Evolutionary conservation across 2,888 invertebrate genomes (phyloP).

Genomic region (Drosophila quinaria): DNA sequence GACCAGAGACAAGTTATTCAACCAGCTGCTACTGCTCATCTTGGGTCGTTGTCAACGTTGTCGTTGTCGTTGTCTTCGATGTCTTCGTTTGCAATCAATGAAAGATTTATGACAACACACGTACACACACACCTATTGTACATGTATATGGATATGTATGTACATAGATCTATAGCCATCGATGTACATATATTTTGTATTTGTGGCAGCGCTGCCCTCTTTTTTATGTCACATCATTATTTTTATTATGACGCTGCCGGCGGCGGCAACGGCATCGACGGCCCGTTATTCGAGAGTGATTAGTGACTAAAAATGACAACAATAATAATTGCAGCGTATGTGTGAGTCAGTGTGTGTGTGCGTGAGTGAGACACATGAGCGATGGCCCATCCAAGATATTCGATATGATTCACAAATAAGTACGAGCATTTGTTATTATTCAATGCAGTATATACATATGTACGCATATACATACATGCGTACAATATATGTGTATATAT

Average conservation of each 20-base stretch:
- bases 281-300: constrained; percentile 77
- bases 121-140: constrained; percentile 1
- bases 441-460: constrained; percentile 5
- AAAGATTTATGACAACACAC: constrained; percentile 74
- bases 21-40: constrained; percentile 47
- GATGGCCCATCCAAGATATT: constrained; percentile 55
- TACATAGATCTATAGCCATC: constrained; percentile 14
- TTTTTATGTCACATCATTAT: constrained; percentile 80
- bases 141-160: neutral
- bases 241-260: constrained; percentile 76
- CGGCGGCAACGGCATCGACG: constrained; percentile 32
- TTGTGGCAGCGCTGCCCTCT: constrained; percentile 30
- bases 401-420: constrained; percentile 62
- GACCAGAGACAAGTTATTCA: constrained; percentile 1
- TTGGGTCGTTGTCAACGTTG: constrained; percentile 60
- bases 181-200: constrained; percentile 24
- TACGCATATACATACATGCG: neutral
- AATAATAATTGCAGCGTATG: constrained; percentile 60
- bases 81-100: constrained; percentile 80
- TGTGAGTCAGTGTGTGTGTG: constrained; percentile 14
- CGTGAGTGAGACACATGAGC: constrained; percentile 41
- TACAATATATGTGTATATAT: neutral
- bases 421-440: constrained; percentile 46
- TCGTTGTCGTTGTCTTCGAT: constrained; percentile 65
- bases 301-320: constrained; percentile 71